Evolutionary conservation across 2,113 vertebrate species (phyloP).

Genomic region (Varanus salvator): DNA sequence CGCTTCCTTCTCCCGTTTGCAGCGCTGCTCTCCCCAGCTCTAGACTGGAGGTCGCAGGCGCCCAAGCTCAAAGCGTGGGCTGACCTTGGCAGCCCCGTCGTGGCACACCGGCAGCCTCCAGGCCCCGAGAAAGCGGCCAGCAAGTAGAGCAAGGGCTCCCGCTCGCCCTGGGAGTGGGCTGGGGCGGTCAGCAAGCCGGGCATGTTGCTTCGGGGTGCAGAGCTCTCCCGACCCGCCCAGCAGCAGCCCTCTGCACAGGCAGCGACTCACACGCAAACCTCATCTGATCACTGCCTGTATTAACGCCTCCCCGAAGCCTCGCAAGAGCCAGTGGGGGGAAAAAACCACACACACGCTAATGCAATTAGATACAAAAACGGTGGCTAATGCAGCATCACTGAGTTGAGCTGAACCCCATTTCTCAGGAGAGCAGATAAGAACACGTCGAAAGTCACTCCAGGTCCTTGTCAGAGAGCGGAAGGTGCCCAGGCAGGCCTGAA

Average conservation of each 20-base stretch:
- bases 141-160: neutral
- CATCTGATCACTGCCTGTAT: neutral
- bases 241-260: neutral
- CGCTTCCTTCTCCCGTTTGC: too few relatives aligned
- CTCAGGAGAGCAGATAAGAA: neutral
- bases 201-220: neutral
- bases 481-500: neutral
- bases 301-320: constrained; percentile 12
- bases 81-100: neutral
- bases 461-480: neutral
- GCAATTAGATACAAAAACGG: constrained; percentile 1
- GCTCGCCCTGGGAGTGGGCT: neutral
- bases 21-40: too few relatives aligned
- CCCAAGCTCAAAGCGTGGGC: neutral
- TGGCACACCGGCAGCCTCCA: neutral
- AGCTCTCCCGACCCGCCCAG: neutral
- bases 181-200: too few relatives aligned
- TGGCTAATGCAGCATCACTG: constrained; percentile 5
- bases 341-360: constrained; percentile 23
- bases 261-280: constrained; percentile 1
- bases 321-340: neutral
- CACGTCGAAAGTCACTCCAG: neutral
- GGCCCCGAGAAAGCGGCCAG: neutral
- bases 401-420: neutral
- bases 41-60: too few relatives aligned